A percentile compares a stretch with the other conserved stretches of the same genome.
These are phyloP conservation scores for Acanthopleura granulata DNA, from an alignment of 2,888 invertebrate genomes.

Conservation along the genomic window DNA sequence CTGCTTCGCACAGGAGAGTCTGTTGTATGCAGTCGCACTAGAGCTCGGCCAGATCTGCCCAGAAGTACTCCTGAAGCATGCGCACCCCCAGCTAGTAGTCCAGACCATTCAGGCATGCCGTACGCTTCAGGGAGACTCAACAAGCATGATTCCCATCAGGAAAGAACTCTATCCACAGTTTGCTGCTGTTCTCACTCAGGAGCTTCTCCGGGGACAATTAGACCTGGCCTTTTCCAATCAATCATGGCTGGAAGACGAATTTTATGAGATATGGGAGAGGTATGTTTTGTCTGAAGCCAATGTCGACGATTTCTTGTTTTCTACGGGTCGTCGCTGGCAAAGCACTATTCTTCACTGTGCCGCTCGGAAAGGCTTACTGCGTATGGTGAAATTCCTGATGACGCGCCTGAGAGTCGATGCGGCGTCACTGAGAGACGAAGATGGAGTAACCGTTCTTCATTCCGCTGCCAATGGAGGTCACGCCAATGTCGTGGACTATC, in stretches of 20 bases:
- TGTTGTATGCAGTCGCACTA: background rate
- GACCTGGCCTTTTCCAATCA: background rate
- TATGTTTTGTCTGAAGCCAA: background rate
- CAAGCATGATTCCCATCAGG: background rate
- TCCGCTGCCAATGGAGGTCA: constrained; percentile 11
- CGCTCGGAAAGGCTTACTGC: background rate
- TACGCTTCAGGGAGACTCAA: background rate
- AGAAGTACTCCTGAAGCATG: background rate
- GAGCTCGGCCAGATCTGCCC: background rate
- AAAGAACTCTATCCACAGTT: background rate
- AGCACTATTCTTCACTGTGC: background rate
- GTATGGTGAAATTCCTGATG: background rate
- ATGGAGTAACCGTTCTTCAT: background rate
- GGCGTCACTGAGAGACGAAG: background rate
- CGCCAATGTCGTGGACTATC: background rate
- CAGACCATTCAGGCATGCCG: background rate
- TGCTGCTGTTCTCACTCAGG: background rate
- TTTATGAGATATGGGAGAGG: background rate
- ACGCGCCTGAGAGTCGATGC: background rate
- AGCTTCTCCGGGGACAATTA: background rate
- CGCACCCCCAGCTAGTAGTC: background rate
- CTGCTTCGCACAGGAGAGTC: background rate
- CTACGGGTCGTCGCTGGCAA: background rate
- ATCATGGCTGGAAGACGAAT: background rate
- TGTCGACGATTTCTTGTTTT: background rate